These are phyloP conservation scores for Embidobia sp. DNA, from an alignment of 2,888 invertebrate species.

Conservation along the genomic window DNA sequence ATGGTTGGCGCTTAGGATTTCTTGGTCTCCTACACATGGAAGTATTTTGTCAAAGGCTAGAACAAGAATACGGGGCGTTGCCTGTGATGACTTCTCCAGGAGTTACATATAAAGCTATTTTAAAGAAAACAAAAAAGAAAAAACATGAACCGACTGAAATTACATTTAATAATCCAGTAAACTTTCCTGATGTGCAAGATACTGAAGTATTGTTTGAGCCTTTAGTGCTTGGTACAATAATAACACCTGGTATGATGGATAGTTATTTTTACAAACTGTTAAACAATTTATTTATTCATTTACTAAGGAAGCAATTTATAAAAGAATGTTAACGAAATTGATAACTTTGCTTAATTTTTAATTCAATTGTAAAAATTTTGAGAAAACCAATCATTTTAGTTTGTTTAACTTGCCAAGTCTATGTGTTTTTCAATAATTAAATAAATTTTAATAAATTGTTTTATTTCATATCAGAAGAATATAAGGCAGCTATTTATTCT, in stretches of 20 bases:
- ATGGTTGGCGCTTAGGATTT: no score
- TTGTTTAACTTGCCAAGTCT: no score
- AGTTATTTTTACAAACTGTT: no score
- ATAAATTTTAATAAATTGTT: no score
- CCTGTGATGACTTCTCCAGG: conserved; percentile 92
- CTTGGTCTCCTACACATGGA: conserved; percentile 93
- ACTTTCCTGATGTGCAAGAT: conserved; percentile 86
- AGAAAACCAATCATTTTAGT: no score
- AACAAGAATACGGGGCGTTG: conserved; percentile 92
- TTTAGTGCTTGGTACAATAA: conserved; percentile 93
- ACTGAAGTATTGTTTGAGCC: conserved; percentile 93
- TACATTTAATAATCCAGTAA: conserved; percentile 87
- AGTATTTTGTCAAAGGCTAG: conserved; percentile 92
- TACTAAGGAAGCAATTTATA: no score
- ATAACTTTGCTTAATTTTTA: no score
- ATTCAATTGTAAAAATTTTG: no score
- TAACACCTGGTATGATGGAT: conserved; percentile 86
- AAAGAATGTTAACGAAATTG: no score
- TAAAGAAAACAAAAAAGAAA: conserved; percentile 87
- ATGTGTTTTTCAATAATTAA: background rate
- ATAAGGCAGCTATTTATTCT: conserved; percentile 87
- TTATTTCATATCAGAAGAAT: conserved; percentile 82
- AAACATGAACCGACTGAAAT: conserved; percentile 85
- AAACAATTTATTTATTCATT: no score
- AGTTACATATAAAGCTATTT: conserved; percentile 91